Evolutionary conservation across 1,140 invertebrate genomes (phyloP).

Genomic region (Drosophila orosa): DNA sequence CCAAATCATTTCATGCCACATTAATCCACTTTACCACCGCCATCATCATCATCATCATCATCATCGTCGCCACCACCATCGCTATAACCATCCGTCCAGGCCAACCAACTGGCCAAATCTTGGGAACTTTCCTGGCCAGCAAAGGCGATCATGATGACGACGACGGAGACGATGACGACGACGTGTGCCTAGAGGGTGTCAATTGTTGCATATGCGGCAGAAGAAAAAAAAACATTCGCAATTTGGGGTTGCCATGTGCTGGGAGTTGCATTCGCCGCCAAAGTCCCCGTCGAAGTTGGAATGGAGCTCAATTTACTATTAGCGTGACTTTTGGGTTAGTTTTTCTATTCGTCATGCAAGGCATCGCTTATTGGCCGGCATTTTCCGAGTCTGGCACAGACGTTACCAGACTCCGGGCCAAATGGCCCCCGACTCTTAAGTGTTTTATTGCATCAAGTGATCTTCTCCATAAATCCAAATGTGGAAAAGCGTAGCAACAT

Average conservation of each 20-base stretch:
- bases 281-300: slow-evolving; percentile 54
- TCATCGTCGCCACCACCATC: slow-evolving; percentile 22
- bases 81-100: no score
- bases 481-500: slow-evolving; percentile 11
- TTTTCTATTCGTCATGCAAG: slow-evolving; percentile 82
- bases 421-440: slow-evolving; percentile 60
- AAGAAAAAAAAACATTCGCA: slow-evolving; percentile 73
- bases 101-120: slow-evolving; percentile 44
- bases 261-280: slow-evolving; percentile 31
- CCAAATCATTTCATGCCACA: slow-evolving; percentile 83
- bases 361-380: slow-evolving; percentile 67
- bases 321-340: slow-evolving; percentile 82
- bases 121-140: slow-evolving; percentile 67
- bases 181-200: slow-evolving; percentile 82
- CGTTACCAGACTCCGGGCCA: slow-evolving; percentile 53
- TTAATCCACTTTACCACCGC: slow-evolving; percentile 83
- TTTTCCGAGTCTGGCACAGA: slow-evolving; percentile 27
- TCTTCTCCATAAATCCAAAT: slow-evolving; percentile 64
- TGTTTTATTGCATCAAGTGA: slow-evolving; percentile 79
- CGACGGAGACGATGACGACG: slow-evolving; percentile 33
- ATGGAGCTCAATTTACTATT: slow-evolving; percentile 78
- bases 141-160: slow-evolving; percentile 49
- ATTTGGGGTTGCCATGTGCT: slow-evolving; percentile 69
- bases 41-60: slow-evolving; percentile 57
- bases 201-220: slow-evolving; percentile 74